These are phyloP conservation scores for Dasypogon diadema DNA, from an alignment of 2,888 invertebrate species.

Conservation along the genomic window DNA sequence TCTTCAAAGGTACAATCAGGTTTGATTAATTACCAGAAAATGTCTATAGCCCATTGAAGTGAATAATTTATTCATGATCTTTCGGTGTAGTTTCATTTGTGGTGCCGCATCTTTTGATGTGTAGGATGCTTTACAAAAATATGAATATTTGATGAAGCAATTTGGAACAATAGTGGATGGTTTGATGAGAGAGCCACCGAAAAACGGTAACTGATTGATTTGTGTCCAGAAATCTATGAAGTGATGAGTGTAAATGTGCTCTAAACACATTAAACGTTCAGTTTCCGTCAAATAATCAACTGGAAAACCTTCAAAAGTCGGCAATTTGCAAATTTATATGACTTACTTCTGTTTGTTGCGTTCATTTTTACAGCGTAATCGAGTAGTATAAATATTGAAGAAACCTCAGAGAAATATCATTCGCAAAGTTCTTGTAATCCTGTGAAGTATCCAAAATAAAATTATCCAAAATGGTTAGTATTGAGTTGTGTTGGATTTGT, in stretches of 20 bases:
- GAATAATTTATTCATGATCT: not conserved
- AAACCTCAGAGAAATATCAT: not conserved
- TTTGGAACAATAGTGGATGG: not conserved
- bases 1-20: not conserved
- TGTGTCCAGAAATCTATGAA: not conserved
- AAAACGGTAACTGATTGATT: not conserved
- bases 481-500: not conserved
- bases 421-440: slow-evolving; percentile 9
- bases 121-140: slow-evolving; percentile 3
- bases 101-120: slow-evolving; percentile 20
- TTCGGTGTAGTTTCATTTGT: not conserved
- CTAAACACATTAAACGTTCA: slow-evolving; percentile 24
- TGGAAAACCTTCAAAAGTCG: slow-evolving; percentile 20
- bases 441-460: slow-evolving; percentile 10
- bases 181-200: not conserved
- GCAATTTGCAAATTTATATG: slow-evolving; percentile 9
- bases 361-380: not conserved
- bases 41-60: not conserved
- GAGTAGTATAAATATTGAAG: slow-evolving; percentile 36
- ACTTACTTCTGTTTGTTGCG: slow-evolving; percentile 4
- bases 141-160: slow-evolving; percentile 22
- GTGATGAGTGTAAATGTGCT: not conserved
- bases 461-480: slow-evolving; percentile 17
- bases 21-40: not conserved
- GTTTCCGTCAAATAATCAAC: slow-evolving; percentile 19